A percentile compares a stretch with the other conserved stretches of the same genome.
Conservation (phyloP, 2,797 vertebrate genomes). For the Myiotriccus ornatus region DNA sequence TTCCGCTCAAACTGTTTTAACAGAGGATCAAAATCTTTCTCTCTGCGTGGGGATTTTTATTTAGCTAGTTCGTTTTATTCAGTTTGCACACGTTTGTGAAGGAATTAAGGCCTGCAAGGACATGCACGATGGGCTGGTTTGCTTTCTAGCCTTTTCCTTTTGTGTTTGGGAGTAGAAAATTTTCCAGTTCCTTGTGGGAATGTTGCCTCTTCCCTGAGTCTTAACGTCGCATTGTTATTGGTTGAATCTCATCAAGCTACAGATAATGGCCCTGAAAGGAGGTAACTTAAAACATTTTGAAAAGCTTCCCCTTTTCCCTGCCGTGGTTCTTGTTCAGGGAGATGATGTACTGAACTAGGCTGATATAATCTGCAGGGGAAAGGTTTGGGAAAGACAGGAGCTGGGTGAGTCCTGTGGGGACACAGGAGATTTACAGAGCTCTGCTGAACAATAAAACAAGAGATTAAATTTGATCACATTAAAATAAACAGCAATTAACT, state of each 20-base stretch:
- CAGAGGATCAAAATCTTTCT: conserved; percentile 51
- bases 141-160: neutral
- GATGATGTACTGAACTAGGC: neutral
- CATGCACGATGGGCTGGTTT: neutral
- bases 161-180: neutral
- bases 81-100: neutral
- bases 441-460: neutral
- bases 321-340: neutral
- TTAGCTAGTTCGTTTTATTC: conserved; percentile 31
- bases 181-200: neutral
- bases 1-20: conserved; percentile 57
- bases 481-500: neutral
- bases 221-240: neutral
- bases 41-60: conserved; percentile 15
- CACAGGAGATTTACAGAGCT: neutral
- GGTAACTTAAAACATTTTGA: neutral
- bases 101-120: conserved; percentile 6
- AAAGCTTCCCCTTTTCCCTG: neutral
- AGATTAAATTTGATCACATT: neutral
- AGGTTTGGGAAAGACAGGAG: neutral
- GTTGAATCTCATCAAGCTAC: neutral
- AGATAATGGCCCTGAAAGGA: neutral
- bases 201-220: neutral
- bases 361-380: neutral
- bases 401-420: neutral